Evolutionary conservation across 1,140 invertebrate species (phyloP), one percentile per base, ranked within the genome.

Genomic region (Cotesia glomerata): DNA sequence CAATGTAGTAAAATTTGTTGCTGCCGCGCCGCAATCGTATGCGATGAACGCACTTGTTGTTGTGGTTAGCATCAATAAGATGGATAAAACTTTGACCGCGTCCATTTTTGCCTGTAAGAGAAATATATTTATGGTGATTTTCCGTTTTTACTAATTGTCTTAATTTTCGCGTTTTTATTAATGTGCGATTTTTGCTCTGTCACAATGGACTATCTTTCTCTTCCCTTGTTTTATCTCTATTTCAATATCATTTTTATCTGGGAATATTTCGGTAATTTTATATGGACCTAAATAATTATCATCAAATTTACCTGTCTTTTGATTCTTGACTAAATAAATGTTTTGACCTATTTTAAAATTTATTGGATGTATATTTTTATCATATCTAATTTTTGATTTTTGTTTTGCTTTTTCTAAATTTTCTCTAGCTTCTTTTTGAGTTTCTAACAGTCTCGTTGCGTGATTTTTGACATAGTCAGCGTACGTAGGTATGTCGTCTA

Each of bases 281-380:
- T 66, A 69, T 0, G 72, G 59, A 9, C 72, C 66, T 5, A 13
- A 36, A 14, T 73, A 73, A 32, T 73, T 59, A 1, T 67, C 64
- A 36, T 62, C 64, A 8, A 71, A 58, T 58, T 71, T 71, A 8
- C 62, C 62, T 0, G 13, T 1, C 8, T 51, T 39, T 8, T 14
- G 66, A 2, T 63, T 52, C 18, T 69, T 73, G 9, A 63, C 8
- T 5, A 73, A 9, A 59, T 14, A 65, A 13, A 66, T 18, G 2
- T 35, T 11, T 9, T 58, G 7, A 4, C 70, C 70, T 45, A 64
- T 36, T 35, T 61, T 3, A 32, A 66, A 67, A 1, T 49, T 45
- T 14, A 59, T 8, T 0, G 16, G 35, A 8, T 72, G 26, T 3
- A 59, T 36, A 58, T 54, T 68, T 9, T 51, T 34, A 68, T 68